Evolutionary conservation across 1,140 invertebrate genomes (phyloP).

Genomic region (Bombus breviceps): DNA sequence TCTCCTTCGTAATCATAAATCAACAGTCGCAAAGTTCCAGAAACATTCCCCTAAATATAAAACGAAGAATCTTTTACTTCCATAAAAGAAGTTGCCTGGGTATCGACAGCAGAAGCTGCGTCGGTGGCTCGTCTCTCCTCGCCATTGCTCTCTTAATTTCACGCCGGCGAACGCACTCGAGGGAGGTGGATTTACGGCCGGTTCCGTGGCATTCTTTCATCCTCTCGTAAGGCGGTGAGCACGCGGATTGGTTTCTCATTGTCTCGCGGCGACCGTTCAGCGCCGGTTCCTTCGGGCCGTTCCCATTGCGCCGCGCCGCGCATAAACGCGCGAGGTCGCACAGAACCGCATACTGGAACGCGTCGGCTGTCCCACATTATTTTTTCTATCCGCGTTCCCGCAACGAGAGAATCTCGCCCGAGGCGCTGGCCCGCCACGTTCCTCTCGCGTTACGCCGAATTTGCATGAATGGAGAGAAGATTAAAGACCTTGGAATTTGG

Average conservation of each 20-base stretch:
- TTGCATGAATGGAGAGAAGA: conserved; percentile 1
- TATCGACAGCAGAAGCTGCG: background rate
- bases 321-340: conserved; percentile 26
- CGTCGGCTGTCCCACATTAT: conserved; percentile 28
- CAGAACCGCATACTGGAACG: conserved; percentile 13
- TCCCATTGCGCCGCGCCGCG: background rate
- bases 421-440: background rate
- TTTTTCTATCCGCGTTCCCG: background rate
- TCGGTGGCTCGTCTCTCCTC: conserved; percentile 23
- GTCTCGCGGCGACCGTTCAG: conserved; percentile 19
- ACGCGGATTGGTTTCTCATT: conserved; percentile 50
- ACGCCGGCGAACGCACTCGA: conserved; percentile 38
- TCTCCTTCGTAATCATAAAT: background rate
- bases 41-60: background rate
- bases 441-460: background rate
- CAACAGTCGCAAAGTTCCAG: background rate
- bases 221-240: conserved; percentile 39
- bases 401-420: no score
- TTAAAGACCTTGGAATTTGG: background rate
- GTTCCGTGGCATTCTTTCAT: conserved; percentile 42
- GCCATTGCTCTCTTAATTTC: conserved; percentile 50
- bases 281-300: conserved; percentile 1
- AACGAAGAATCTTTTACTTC: background rate
- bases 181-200: conserved; percentile 50
- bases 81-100: background rate